Evolutionary conservation across 2,888 invertebrate species (phyloP), one percentile per base, ranked within the genome.

Genomic region (Drosophila affinis): DNA sequence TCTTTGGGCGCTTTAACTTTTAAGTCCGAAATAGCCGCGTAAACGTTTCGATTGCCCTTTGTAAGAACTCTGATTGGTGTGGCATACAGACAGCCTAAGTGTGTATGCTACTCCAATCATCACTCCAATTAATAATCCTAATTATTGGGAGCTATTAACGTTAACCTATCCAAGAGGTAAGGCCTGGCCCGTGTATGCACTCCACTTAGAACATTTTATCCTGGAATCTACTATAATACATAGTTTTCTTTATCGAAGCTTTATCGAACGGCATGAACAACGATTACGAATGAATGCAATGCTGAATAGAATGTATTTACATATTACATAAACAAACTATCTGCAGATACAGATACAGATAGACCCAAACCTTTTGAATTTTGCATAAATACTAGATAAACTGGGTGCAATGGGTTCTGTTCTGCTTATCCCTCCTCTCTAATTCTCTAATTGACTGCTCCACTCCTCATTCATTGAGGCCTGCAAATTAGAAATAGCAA

Each of bases 11-110:
- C 90, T 87, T 84, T 89, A 90, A 90, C 90, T 90, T 88, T 79
- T 75, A 90, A 90, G 90, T 81, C 90, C 88, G 90, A 90, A 90
- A 90, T 90, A 90, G 89, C 90, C 90, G 90, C 89, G 87, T 90
- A 90, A 90, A 90, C 82, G 90, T 90, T 90, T 90, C 90, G 89
- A 84, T 90, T 89, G 67, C 72, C 51, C 57, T 59, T 39, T 39
- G 39, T 39, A 39, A 39, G 39, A 51, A 60, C 18, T 51, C 44
- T 56, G 52, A 62, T 61, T 59, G 73, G 51, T 51, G 73, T 52
- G 60, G 79, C 79, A 81, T 69, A 55, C 47, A 57, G 64, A 5
- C 10, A 17, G 74, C 49, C 75, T 57, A 51, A 51, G 3, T 21
- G 21, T 21, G 57, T 88, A 74, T 83, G 82, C 81, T 82, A 55